phyloP scores from a whole-genome alignment of 1,140 invertebrate genomes.

The Anastrepha ludens region DNA sequence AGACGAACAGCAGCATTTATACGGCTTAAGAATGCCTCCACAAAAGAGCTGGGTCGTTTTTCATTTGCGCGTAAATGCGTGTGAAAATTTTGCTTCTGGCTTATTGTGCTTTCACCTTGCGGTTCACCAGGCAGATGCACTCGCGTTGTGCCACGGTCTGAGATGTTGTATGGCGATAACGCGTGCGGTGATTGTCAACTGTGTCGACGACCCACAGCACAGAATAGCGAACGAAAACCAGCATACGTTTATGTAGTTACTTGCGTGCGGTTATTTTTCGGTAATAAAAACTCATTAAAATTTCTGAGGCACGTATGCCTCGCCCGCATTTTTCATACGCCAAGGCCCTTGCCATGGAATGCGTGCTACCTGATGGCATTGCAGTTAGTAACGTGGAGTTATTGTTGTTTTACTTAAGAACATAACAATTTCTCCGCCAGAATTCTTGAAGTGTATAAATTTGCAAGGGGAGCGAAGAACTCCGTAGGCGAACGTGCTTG shows the following conservation, averaged over 20 bases:
- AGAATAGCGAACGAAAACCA: not conserved
- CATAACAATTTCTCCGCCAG: not conserved
- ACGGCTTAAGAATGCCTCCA: not conserved
- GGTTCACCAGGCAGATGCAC: not conserved
- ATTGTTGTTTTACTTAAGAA: not conserved
- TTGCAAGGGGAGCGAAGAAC: not conserved
- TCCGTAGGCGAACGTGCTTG: not conserved
- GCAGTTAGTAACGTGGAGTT: not conserved
- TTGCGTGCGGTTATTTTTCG: not conserved
- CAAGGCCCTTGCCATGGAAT: not conserved
- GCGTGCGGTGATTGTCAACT: not conserved
- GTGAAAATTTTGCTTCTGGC: not conserved
- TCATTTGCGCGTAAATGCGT: not conserved
- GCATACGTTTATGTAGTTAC: not conserved
- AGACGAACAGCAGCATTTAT: not conserved
- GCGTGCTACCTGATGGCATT: not conserved
- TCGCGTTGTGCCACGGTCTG: not conserved
- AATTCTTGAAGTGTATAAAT: not conserved
- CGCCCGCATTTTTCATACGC: not conserved
- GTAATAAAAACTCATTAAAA: conserved; percentile 37
- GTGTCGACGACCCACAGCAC: not conserved
- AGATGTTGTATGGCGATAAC: not conserved
- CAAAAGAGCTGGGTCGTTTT: not conserved
- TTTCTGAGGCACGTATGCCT: not conserved
- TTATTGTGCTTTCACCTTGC: not conserved